These are phyloP conservation scores for Microctenopoma stevenorrisi DNA, from an alignment of 2,797 vertebrate genomes.

Conservation along the genomic window DNA sequence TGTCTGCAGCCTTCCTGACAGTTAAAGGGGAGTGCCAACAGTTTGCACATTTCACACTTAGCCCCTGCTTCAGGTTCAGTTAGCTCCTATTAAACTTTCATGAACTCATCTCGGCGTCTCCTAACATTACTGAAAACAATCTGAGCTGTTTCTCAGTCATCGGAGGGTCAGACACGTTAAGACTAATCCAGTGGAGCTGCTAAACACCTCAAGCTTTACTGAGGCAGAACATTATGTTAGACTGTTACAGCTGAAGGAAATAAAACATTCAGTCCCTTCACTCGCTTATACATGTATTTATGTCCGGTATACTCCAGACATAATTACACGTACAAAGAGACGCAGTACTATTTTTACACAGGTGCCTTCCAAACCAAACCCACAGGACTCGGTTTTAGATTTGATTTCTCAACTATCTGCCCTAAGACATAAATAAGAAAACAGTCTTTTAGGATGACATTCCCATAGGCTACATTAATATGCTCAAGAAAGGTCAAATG, in stretches of 20 bases:
- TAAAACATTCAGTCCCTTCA: not conserved
- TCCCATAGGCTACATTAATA: too few relatives aligned
- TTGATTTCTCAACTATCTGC: too few relatives aligned
- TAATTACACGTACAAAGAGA: too few relatives aligned
- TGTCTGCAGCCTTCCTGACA: not conserved
- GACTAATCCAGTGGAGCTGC: not conserved
- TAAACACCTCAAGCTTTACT: not conserved
- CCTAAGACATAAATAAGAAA: too few relatives aligned
- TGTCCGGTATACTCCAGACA: not conserved
- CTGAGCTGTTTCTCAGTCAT: not conserved
- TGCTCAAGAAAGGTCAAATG: too few relatives aligned
- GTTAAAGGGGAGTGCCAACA: not conserved
- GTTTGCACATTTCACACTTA: not conserved
- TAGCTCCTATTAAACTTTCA: not conserved
- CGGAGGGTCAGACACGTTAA: not conserved
- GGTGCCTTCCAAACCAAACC: too few relatives aligned
- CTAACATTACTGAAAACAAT: too few relatives aligned
- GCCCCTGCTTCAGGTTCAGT: not conserved
- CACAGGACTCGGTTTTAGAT: too few relatives aligned
- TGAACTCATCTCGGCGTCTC: not conserved
- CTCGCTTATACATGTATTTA: not conserved
- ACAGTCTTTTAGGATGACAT: too few relatives aligned
- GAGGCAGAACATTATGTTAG: not conserved
- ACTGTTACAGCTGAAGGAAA: not conserved
- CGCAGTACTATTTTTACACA: too few relatives aligned